Evolutionary conservation across 2,113 vertebrate genomes (phyloP), one percentile per base, ranked within the genome.

Genomic region (Chionodraco myersi): DNA sequence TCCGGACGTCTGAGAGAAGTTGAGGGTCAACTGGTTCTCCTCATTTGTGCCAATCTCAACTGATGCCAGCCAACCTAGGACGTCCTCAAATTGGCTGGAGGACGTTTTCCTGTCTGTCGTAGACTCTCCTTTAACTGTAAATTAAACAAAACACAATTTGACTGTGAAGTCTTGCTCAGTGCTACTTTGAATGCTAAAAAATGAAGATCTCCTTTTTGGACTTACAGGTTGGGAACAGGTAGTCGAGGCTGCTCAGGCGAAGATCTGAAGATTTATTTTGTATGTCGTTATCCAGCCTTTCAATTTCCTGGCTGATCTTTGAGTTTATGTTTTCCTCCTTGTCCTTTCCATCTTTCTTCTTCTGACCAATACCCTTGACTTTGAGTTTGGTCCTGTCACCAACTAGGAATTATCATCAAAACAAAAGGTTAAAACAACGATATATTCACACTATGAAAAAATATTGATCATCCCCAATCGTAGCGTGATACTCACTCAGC

Each of bases 1-100:
- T 2, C 26, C 90, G 11, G 90, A 85, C 0, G 85, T 61, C 68
- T 75, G 10, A 60, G 87, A 87, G 63, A 72, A 84, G 61, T 72
- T 76, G 15, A 86, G 49, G 3, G 68, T 77, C 65, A 72, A 2
- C 67, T 81, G 49, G 52, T 72, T 62, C 0, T 84, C 76, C 0
- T 3, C 0, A 41, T 80, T 68, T 30, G 12, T 73, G 44, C 45
- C 2, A 3, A 77, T 62, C 21, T 83, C 53, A 47, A 87, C 49
- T 0, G n/a, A 23, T 3, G 69, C 72, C 23, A 91, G 23, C 83
- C 91, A 86, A 2, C 4, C 0, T 5, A 71, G 45, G 51, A 83
- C 66, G 45, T 80, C 69, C 0, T 79, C 13, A 30, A 73, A 80
- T 12, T 15, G n/a, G 41, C 11, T 13, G 15, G 1, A 18, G 60